phyloP scores from a whole-genome alignment of 2,888 invertebrate genomes.

The Scaptomyza caliginosa region DNA sequence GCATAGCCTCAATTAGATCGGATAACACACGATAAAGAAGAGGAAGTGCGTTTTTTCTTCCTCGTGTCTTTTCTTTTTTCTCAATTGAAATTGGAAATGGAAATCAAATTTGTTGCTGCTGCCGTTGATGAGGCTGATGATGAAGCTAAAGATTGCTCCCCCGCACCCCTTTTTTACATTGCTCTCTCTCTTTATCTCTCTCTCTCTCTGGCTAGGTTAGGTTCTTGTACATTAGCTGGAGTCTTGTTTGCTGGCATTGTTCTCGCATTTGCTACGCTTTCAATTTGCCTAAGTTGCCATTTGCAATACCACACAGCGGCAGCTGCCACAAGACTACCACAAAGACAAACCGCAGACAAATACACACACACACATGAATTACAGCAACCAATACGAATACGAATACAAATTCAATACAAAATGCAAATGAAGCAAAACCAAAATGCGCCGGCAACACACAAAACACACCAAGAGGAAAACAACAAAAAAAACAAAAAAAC shows the following conservation, averaged over 20 bases:
- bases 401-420: constrained; percentile 71
- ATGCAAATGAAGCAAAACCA: constrained; percentile 69
- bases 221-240: constrained; percentile 31
- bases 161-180: too few species aligned
- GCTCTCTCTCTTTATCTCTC: not conserved
- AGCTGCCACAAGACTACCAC: constrained; percentile 58
- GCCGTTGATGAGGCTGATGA: constrained; percentile 9
- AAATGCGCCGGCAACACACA: constrained; percentile 51
- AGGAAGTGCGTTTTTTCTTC: constrained; percentile 2
- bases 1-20: constrained; percentile 33
- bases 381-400: constrained; percentile 39
- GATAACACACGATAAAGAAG: constrained; percentile 17
- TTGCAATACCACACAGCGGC: constrained; percentile 31
- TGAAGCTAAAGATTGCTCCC: constrained; percentile 7
- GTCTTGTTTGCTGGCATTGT: constrained; percentile 39
- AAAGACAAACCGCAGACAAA: constrained; percentile 55
- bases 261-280: constrained; percentile 50
- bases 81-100: constrained; percentile 49
- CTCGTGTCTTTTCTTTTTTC: constrained; percentile 1
- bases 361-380: constrained; percentile 28
- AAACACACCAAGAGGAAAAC: too few species aligned
- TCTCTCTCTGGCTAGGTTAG: not conserved
- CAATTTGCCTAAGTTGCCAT: constrained; percentile 77
- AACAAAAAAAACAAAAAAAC: not conserved
- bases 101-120: constrained; percentile 55